Percentiles rank a stretch among this genome's conserved stretches.
Conservation (phyloP, 2,797 vertebrate species). For the Syngnathus rostellatus region DNA sequence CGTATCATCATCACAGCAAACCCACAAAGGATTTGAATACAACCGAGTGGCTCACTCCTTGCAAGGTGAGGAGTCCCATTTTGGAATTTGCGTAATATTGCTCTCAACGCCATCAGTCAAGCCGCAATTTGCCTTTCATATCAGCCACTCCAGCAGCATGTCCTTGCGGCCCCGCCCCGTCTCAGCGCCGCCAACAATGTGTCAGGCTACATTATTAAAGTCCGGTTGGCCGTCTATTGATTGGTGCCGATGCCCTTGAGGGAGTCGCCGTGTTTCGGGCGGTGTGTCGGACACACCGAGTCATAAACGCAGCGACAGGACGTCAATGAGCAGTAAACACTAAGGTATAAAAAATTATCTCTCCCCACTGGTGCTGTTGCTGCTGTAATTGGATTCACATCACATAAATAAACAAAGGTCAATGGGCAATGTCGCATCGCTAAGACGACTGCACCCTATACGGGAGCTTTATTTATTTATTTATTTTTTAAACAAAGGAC, state of each 20-base stretch:
- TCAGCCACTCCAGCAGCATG: background rate
- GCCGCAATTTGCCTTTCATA: background rate
- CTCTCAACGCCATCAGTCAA: background rate
- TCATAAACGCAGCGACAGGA: constrained; percentile 62
- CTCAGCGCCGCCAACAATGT: constrained; percentile 38
- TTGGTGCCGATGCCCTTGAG: constrained; percentile 61
- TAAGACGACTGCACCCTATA: no score
- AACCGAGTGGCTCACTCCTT: constrained; percentile 20
- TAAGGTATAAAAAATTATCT: constrained; percentile 52
- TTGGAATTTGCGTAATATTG: background rate
- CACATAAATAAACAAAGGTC: constrained; percentile 41
- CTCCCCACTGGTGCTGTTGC: constrained; percentile 13
- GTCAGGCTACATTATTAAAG: constrained; percentile 51
- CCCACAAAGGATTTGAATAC: constrained; percentile 23
- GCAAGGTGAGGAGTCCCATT: background rate
- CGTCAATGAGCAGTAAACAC: constrained; percentile 66
- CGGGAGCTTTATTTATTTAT: background rate
- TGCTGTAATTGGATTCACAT: constrained; percentile 50
- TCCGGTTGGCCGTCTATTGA: constrained; percentile 56
- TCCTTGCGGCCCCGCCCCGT: constrained; percentile 3
- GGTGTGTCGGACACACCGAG: constrained; percentile 54
- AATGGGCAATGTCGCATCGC: constrained; percentile 30
- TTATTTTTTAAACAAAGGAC: background rate
- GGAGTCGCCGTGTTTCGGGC: constrained; percentile 48
- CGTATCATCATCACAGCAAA: constrained; percentile 29